Evolutionary conservation across 2,888 invertebrate species (phyloP), one percentile per base, ranked within the genome.

Genomic region (Acrobasis suavella): DNA sequence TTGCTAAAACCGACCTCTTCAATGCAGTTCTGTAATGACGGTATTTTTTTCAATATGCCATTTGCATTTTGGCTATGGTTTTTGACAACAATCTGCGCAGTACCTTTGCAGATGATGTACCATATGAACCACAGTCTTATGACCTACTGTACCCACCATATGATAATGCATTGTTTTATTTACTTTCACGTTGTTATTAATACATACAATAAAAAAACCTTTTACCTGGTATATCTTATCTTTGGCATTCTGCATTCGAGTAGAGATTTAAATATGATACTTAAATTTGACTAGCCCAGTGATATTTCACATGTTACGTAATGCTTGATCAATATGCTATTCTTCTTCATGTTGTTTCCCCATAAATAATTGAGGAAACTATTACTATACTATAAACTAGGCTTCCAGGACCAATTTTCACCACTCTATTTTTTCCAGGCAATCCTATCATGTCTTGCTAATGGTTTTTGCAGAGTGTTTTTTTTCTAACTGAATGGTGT

Each of bases 1-100:
- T 74, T 76, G 77, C 76, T 76, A 78, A 74, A 75, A 75, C 72
- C 68, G 72, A 71, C 72, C 72, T 22, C 66, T 71, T 76, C 5
- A 32, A 32, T 32, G 32, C 32, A 32, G 5, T 32, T 32, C 32
- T 32, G 8, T 32, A 7, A 32, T 6, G 32, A 6, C 8, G 32
- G 32, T 1, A 32, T 32, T 32, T 32, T 32, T 32, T 3, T 32
- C 32, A 32, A 6, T 32, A 32, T 10, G 38, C 38, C 16, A 38
- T 56, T 56, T 56, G 56, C 39, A 56, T 56, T 56, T 42, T 16
- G 56, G 56, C 17, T 17, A 56, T 46, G 46, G 56, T 14, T 50
- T 50, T 59, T 59, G 58, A 56, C 56, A 56, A 56, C 56, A 46
- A 56, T 56, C 22, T 56, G 56, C 56, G 56, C 56, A 56, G 56